Evolutionary conservation across 1,140 invertebrate species (phyloP).

Genomic region (Euschistus heros): DNA sequence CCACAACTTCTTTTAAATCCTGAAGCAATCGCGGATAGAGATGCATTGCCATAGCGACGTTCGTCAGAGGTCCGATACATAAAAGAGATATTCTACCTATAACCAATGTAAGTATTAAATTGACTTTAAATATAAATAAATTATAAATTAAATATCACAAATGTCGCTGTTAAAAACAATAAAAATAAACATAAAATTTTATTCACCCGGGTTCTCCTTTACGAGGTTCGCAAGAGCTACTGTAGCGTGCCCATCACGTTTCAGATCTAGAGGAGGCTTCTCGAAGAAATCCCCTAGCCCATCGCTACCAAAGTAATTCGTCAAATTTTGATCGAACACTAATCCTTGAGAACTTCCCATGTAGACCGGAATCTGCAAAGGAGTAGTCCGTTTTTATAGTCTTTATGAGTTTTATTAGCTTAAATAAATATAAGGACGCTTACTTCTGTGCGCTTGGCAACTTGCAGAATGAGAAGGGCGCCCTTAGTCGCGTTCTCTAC

Average conservation of each 20-base stretch:
- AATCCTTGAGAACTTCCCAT: background rate
- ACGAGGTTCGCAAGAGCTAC: background rate
- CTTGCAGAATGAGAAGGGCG: constrained; percentile 44
- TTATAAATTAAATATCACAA: too few relatives aligned
- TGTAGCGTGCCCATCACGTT: background rate
- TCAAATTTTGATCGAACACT: background rate
- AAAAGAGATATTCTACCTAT: background rate
- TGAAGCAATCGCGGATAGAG: background rate
- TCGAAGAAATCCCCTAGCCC: background rate
- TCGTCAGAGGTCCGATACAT: background rate
- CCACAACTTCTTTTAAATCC: background rate
- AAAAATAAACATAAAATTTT: too few relatives aligned
- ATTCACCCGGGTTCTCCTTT: background rate
- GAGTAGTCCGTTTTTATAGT: background rate
- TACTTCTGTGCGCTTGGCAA: constrained; percentile 29
- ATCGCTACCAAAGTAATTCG: background rate
- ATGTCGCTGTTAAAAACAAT: too few relatives aligned
- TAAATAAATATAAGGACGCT: background rate
- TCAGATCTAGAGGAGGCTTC: background rate
- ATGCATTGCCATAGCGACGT: background rate
- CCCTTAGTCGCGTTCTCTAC: constrained; percentile 48
- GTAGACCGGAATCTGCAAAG: constrained; percentile 4
- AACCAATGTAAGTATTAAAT: too few relatives aligned
- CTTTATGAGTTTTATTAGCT: background rate
- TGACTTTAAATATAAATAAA: too few relatives aligned